These are phyloP conservation scores for Schizothorax lantsangensis DNA, from an alignment of 2,797 vertebrate species.

Conservation along the genomic window DNA sequence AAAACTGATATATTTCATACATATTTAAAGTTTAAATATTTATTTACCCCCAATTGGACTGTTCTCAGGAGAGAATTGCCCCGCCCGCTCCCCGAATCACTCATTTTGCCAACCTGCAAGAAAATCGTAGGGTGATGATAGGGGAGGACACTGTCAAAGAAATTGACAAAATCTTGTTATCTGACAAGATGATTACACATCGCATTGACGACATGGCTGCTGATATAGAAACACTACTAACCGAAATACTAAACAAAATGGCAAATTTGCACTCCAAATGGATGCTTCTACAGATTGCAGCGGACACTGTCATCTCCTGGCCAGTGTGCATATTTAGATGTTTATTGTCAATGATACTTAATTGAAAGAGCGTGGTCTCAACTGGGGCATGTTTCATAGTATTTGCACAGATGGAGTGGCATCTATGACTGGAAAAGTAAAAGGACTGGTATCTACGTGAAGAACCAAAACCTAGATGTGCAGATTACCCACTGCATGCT, in stretches of 20 bases:
- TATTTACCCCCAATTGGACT: too few species aligned
- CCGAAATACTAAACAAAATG: background rate
- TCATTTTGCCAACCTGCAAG: background rate
- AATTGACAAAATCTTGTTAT: background rate
- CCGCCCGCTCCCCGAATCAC: background rate
- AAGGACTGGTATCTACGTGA: background rate
- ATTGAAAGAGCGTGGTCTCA: background rate
- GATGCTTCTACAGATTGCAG: background rate
- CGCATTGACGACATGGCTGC: background rate
- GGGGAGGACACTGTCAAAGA: background rate
- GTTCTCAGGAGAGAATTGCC: too few species aligned
- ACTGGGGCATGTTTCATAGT: background rate
- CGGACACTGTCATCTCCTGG: background rate
- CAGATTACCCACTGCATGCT: background rate
- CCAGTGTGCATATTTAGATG: background rate
- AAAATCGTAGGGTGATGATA: background rate
- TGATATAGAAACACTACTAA: background rate
- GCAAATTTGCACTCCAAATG: background rate
- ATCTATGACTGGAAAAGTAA: background rate
- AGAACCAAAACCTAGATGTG: background rate
- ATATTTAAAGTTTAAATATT: too few species aligned
- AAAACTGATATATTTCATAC: too few species aligned
- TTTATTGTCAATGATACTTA: background rate
- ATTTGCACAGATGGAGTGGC: background rate
- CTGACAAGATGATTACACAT: background rate